Evolutionary conservation across 1,140 invertebrate species (phyloP), one percentile per base, ranked within the genome.

Genomic region (Drosophila rhopaloa): DNA sequence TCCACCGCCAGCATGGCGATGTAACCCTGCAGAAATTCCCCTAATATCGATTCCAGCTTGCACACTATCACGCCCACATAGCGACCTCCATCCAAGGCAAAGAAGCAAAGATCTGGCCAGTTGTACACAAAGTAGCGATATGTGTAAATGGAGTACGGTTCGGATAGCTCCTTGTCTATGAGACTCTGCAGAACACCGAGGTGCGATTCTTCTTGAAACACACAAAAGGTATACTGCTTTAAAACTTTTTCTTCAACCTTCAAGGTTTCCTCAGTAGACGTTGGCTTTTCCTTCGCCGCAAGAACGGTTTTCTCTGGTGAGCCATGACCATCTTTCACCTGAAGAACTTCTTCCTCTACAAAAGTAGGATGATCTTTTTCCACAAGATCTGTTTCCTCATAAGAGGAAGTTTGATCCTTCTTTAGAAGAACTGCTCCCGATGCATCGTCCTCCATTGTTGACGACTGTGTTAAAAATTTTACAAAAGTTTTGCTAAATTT

Each of bases 121-220:
- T 99, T 99, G 93, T 99, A 98, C 93, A 99, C 99, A 94, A 99
- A 99, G 95, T 99, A 99, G 94, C 99, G 96, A 94, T 99, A 99
- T n/a, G 99, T 99, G 93, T 99, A 99, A 93, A 99, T 99, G 62
- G 98, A 99, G 94, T 99, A 99, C 13, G 99, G 99, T 95, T 99
- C 99, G 54, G 98, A 99, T 66, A 99, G 94, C 93, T 99, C 98
- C 93, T 97, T 98, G 89, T 99, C 98, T 90, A 99, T 99, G 77
- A 99, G 95, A 93, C 96, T 95, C 97, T 99, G 99, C 76, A 99
- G 98, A 19, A 27, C 35, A 40, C 54, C 41, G 9, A 88, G 54
- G 35, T 88, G 72, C 9, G 61, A 58, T 27, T 88, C 83, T 0
- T 74, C 38, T 0, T 47, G 38, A 4, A 89, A 88, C n/a, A 37